Evolutionary conservation across 2,888 invertebrate species (phyloP), one percentile per base, ranked within the genome.

Genomic region (Marasmarcha lunaedactyla): DNA sequence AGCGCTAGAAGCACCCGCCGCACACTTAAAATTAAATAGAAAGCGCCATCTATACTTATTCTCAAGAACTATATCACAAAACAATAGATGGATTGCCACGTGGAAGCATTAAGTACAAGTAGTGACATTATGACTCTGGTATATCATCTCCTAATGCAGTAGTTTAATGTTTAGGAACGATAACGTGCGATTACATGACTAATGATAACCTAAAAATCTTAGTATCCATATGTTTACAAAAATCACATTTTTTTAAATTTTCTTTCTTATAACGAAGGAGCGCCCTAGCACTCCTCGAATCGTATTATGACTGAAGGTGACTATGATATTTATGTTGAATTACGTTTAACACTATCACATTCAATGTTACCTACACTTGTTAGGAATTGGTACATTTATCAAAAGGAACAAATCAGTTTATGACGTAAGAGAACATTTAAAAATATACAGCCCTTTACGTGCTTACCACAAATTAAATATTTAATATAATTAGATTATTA

Each of bases 291-390:
- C 30, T 11, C 30, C 30, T 59, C 60, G 7, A 59, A 63, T 50
- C 72, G 73, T 81, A 83, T 81, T 81, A 81, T 83, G 83, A 83
- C 83, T 83, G 73, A 72, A 79, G 79, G 79, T 81, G 83, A 83
- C 83, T 83, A 83, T 63, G 65, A 71, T 71, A 71, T 63, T 59
- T 13, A 34, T 72, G 59, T 69, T 68, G 59, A 69, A 69, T 69
- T 59, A 65, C 63, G 64, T 68, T 59, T 64, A 71, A 67, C 57
- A 52, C 72, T 78, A 81, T 81, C 81, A 83, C 83, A 79, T 66
- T 68, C 71, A 63, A 63, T 63, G 69, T 70, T 62, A 40, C 46
- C 44, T 50, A 53, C 39, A 45, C 59, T 53, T 57, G 60, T 61
- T 57, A 58, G 51, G 55, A 57, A 59, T 64, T 61, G 62, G 59